Percentiles rank a stretch among this genome's conserved stretches.
Conservation (phyloP, 2,113 vertebrate genomes). For the Sinosuthora webbiana region DNA sequence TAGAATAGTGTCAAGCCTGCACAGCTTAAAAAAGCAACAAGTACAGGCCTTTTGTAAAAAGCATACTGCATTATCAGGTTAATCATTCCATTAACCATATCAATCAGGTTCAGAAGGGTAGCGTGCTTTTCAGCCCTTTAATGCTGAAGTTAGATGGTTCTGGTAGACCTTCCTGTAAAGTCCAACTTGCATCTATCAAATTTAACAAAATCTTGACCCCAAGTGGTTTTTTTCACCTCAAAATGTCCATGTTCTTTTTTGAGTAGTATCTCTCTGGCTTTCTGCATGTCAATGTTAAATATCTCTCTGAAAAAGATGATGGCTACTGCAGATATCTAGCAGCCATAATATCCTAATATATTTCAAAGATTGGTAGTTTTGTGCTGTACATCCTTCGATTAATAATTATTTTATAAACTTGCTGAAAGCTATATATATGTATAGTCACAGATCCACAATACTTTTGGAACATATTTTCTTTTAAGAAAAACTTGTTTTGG, state of each 20-base stretch:
- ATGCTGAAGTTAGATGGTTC: background rate
- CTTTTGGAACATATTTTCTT: background rate
- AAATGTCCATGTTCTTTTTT: background rate
- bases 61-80: background rate
- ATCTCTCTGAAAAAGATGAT: background rate
- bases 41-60: background rate
- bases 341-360: background rate
- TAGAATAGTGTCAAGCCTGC: background rate
- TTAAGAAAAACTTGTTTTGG: background rate
- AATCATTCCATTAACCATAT: background rate
- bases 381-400: background rate
- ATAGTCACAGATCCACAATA: background rate
- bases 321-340: background rate
- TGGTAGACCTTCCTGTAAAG: background rate
- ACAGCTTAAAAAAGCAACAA: background rate
- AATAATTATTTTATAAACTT: background rate
- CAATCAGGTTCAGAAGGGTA: background rate
- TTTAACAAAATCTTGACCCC: background rate
- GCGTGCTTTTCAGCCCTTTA: background rate
- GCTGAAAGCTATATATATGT: background rate
- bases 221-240: background rate
- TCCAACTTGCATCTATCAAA: background rate
- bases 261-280: background rate
- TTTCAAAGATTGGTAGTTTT: background rate
- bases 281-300: background rate